These are phyloP conservation scores for Acrocephalus kingi DNA, from an alignment of 2,113 vertebrate species.

Conservation along the genomic window DNA sequence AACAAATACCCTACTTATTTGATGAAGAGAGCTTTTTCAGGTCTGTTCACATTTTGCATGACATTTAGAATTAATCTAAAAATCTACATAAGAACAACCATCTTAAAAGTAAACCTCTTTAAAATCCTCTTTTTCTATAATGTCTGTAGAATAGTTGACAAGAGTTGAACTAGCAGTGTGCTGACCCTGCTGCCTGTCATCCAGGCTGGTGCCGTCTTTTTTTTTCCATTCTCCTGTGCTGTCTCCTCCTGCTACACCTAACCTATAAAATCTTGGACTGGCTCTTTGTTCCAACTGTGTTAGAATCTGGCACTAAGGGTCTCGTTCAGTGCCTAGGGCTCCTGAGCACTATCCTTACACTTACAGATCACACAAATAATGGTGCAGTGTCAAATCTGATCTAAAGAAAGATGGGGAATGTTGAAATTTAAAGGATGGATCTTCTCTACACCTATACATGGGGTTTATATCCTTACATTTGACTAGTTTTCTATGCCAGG, in stretches of 20 bases:
- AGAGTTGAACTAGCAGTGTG: neutral
- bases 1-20: neutral
- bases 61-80: neutral
- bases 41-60: neutral
- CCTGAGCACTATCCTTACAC: neutral
- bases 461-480: neutral
- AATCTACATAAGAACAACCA: rapidly evolving
- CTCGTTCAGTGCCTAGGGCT: neutral
- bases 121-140: neutral
- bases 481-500: neutral
- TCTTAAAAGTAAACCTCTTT: neutral
- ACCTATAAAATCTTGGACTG: neutral
- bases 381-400: neutral
- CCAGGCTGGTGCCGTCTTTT: neutral
- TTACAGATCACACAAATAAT: neutral
- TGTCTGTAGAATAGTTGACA: neutral
- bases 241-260: neutral
- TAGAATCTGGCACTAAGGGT: neutral
- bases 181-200: constrained; percentile 6
- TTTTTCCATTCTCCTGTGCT: neutral
- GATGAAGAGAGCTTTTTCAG: neutral
- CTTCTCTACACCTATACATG: neutral
- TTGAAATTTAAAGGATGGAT: neutral
- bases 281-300: neutral
- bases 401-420: neutral